Evolutionary conservation across 2,113 vertebrate species (phyloP).

Genomic region (Spermophilus dauricus): DNA sequence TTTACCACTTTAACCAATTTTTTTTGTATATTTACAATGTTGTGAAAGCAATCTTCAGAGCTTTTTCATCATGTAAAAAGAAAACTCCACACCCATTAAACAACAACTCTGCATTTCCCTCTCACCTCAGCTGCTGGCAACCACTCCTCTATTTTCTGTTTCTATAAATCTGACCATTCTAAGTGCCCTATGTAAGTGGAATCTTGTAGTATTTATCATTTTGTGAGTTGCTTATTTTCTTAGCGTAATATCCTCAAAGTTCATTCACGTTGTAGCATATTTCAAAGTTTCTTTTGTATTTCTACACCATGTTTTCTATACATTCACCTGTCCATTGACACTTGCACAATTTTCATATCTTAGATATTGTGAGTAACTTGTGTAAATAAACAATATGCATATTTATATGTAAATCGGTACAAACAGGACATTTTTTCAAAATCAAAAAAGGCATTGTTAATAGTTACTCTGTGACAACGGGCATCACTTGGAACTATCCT

Average conservation of each 20-base stretch:
- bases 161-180: too few species aligned
- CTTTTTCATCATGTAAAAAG: too few species aligned
- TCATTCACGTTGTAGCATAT: background rate
- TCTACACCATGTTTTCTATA: background rate
- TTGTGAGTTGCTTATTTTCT: background rate
- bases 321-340: background rate
- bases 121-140: too few species aligned
- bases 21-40: too few species aligned
- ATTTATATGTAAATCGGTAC: background rate
- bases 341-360: background rate
- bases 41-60: too few species aligned
- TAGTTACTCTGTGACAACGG: background rate
- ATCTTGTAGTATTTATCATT: background rate
- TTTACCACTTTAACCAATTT: background rate
- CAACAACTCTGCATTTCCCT: too few species aligned
- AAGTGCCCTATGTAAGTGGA: background rate
- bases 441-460: background rate
- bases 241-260: background rate
- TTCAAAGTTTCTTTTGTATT: background rate
- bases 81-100: too few species aligned
- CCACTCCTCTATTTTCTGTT: too few species aligned
- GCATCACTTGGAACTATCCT: background rate
- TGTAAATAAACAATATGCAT: background rate
- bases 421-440: background rate
- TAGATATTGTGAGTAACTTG: background rate